Conservation (phyloP, 2,888 invertebrate genomes). For the Callyntrura guangdongensis region DNA sequence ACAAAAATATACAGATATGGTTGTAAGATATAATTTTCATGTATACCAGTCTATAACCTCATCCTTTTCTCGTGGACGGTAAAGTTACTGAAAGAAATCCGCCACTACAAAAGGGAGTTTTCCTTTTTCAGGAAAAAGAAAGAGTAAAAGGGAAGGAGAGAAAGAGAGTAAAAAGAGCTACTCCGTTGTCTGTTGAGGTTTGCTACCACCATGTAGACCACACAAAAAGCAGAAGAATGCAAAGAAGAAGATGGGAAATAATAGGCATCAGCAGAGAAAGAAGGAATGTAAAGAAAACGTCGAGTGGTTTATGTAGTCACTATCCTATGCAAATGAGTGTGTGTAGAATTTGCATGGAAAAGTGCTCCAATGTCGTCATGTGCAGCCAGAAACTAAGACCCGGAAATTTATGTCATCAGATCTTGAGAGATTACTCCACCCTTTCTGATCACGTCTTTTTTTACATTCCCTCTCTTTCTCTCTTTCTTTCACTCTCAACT, state of each 20-base stretch:
- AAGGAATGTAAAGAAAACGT: constrained; percentile 68
- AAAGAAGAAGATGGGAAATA: constrained; percentile 41
- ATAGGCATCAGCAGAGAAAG: constrained; percentile 49
- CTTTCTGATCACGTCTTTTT: constrained; percentile 84
- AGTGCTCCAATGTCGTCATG: constrained; percentile 85
- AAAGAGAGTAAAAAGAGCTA: constrained; percentile 29
- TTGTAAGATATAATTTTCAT: not conserved
- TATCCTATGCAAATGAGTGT: constrained; percentile 85
- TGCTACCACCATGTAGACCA: constrained; percentile 43
- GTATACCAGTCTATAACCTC: constrained; percentile 12
- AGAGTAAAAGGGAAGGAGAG: not conserved
- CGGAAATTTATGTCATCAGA: constrained; percentile 85
- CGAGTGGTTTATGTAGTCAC: constrained; percentile 82
- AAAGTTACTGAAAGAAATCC: constrained; percentile 66
- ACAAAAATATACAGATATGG: not conserved
- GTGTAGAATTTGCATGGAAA: constrained; percentile 85
- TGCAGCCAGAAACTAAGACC: constrained; percentile 85
- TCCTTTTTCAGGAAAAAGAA: constrained; percentile 38
- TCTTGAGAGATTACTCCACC: constrained; percentile 85
- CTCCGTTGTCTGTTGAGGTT: constrained; percentile 48
- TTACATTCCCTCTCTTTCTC: constrained; percentile 39
- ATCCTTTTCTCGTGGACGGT: not conserved
- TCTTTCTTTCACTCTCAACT: constrained; percentile 50
- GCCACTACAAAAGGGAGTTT: constrained; percentile 71
- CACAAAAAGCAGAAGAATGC: constrained; percentile 58